These are phyloP conservation scores for Cepaea nemoralis DNA, from an alignment of 1,140 invertebrate species.

Conservation along the genomic window DNA sequence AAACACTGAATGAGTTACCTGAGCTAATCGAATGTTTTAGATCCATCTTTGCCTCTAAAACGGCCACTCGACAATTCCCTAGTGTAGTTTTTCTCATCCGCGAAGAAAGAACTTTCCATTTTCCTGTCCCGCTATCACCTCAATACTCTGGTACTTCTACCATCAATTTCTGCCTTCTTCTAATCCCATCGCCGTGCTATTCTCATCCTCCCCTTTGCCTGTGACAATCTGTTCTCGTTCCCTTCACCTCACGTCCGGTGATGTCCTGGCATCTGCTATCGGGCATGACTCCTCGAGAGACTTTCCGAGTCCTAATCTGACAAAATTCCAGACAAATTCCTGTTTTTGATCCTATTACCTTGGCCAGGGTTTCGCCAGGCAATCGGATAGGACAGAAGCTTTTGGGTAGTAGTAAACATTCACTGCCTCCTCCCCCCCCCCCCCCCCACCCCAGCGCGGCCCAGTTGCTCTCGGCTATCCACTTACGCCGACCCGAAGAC, in stretches of 20 bases:
- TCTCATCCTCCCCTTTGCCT: background rate
- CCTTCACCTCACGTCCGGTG: background rate
- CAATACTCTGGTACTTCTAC: background rate
- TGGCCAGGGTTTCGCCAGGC: background rate
- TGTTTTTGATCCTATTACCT: conserved; percentile 32
- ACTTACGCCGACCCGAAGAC: background rate
- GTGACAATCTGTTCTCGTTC: background rate
- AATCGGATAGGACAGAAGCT: background rate
- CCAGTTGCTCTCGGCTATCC: background rate
- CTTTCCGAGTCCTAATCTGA: conserved; percentile 13
- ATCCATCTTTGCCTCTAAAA: no score
- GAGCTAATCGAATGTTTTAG: no score
- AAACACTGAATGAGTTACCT: no score
- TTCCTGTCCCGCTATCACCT: background rate
- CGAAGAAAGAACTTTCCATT: no score
- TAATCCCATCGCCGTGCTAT: background rate
- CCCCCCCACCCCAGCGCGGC: no score
- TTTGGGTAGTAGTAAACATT: background rate
- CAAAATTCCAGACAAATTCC: conserved; percentile 11
- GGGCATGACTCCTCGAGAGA: background rate
- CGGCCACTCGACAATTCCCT: no score
- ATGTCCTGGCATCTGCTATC: conserved; percentile 9
- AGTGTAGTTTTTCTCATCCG: no score
- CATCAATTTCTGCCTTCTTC: background rate
- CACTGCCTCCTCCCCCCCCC: background rate